A percentile compares a stretch with the other conserved stretches of the same genome.
phyloP scores from a whole-genome alignment of 37 sponge, comb jelly and placozoan genomes.

The Corticium candelabrum region DNA sequence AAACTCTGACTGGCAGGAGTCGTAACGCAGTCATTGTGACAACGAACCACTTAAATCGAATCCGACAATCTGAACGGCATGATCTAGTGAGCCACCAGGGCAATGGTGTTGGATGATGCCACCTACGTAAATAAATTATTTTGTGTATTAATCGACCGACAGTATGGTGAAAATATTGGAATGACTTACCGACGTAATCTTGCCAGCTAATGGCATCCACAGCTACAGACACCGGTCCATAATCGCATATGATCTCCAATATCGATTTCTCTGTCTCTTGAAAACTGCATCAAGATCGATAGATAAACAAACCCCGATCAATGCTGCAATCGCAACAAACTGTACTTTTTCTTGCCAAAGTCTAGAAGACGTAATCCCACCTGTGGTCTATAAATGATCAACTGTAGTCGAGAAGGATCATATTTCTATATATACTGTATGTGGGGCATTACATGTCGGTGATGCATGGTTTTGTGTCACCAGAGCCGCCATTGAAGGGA shows the following conservation, averaged over 20 bases:
- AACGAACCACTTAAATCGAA: constrained; percentile 42
- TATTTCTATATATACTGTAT: no score
- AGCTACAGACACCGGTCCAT: constrained; percentile 50
- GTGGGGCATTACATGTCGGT: background rate
- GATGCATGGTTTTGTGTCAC: background rate
- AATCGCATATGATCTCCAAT: background rate
- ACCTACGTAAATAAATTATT: background rate
- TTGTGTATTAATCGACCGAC: background rate
- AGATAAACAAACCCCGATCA: no score
- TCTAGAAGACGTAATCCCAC: no score
- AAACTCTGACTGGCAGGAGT: background rate
- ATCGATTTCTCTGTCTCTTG: no score
- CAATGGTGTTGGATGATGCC: background rate
- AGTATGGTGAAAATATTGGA: background rate
- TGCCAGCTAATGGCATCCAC: constrained; percentile 75
- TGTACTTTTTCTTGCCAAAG: no score
- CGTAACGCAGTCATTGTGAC: background rate
- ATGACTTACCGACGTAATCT: constrained; percentile 55
- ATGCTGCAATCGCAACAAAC: no score
- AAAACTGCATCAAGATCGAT: no score
- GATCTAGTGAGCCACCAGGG: constrained; percentile 21
- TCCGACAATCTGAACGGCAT: constrained; percentile 76
- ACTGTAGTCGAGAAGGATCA: no score
- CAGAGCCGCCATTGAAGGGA: background rate
- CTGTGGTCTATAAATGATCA: no score